These are phyloP conservation scores for Epistrophe eligans DNA, from an alignment of 2,888 invertebrate genomes.

Conservation along the genomic window DNA sequence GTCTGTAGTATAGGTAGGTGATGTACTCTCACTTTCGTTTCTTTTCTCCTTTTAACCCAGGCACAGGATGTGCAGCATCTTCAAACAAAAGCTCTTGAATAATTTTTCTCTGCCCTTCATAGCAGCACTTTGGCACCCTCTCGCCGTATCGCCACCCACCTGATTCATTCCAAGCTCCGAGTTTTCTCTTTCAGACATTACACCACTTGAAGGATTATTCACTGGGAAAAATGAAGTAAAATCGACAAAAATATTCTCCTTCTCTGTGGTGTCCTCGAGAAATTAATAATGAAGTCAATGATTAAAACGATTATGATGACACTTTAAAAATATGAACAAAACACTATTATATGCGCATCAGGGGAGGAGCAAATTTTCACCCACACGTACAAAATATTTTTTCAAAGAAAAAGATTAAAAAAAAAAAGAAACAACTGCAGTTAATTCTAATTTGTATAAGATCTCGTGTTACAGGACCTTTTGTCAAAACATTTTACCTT, in stretches of 20 bases:
- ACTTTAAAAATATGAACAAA: slow-evolving; percentile 25
- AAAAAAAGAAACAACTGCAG: slow-evolving; percentile 7
- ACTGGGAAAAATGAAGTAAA: slow-evolving; percentile 31
- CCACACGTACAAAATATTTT: neutral
- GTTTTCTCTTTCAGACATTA: slow-evolving; percentile 59
- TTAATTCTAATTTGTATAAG: slow-evolving; percentile 58
- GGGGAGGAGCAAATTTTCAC: neutral
- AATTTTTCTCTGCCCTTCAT: slow-evolving; percentile 49
- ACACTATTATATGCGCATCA: neutral
- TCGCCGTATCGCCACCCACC: too few species aligned
- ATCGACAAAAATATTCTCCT: slow-evolving; percentile 22
- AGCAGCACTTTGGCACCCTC: neutral
- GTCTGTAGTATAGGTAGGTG: neutral
- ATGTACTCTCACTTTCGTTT: slow-evolving; percentile 49
- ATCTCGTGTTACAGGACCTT: slow-evolving; percentile 58
- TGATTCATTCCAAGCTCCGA: slow-evolving; percentile 2
- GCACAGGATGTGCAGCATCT: slow-evolving; percentile 64
- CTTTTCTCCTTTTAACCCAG: neutral
- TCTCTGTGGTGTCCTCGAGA: slow-evolving; percentile 34
- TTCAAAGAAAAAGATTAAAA: neutral
- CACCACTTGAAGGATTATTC: slow-evolving; percentile 70
- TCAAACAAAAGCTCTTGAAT: slow-evolving; percentile 75
- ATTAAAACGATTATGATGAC: slow-evolving; percentile 60
- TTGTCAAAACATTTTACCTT: slow-evolving; percentile 40
- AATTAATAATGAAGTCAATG: slow-evolving; percentile 62